Evolutionary conservation across 2,888 invertebrate genomes (phyloP), one percentile per base, ranked within the genome.

Genomic region (Hypsopygia costalis): DNA sequence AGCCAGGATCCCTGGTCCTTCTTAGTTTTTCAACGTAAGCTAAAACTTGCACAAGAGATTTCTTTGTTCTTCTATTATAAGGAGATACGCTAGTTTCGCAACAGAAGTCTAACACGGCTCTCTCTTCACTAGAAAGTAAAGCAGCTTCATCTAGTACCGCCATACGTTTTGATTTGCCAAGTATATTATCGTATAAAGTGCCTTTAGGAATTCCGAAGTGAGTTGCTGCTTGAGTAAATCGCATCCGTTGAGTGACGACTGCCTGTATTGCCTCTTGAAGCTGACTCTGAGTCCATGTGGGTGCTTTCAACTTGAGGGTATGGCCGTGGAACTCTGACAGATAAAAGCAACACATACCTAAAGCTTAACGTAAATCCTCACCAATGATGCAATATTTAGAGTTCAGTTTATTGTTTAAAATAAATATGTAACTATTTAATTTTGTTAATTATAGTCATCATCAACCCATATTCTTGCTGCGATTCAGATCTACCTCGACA

Each of bases 121-220:
- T 82, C 59, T 94, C 94, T 66, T 94, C 94, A 46, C 69, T 69
- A 7, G 85, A 49, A 12, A 89, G 85, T 25, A 94, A 69, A 1
- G 91, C 92, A 0, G 92, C 92, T 65, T 94, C 93, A 60, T 93
- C 93, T 46, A 94, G 78, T 0, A 94, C 92, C 41, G 92, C 92
- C 94, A 94, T 94, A 37, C 94, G 89, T 73, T 93, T 94, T 6
- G 93, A 92, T 79, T 94, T 94, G 3, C 94, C 94, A 49, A 94
- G 80, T 57, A 94, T 94, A 67, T 94, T 94, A 78, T 94, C 94
- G 79, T 94, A 94, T 25, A 94, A 85, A 0, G 94, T 94, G 39
- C 94, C 94, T 72, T 94, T 94, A 0, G 94, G 94, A 67, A 94
- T 94, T 44, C 92, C 92, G 79, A 91, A 94, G 58, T 91, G 89